These are phyloP conservation scores for Cosmopolites sordidus DNA, from an alignment of 2,888 invertebrate genomes.

Conservation along the genomic window DNA sequence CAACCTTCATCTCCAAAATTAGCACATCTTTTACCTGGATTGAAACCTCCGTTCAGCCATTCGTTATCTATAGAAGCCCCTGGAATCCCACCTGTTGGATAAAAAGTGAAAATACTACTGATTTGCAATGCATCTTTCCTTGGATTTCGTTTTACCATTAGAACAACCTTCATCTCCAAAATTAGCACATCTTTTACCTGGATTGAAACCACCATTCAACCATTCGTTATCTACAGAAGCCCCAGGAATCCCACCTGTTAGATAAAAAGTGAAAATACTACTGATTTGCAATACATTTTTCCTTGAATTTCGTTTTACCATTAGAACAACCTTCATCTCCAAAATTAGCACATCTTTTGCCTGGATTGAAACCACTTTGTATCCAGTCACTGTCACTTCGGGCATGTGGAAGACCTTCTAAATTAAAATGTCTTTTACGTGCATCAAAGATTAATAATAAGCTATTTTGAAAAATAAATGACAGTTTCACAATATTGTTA, in stretches of 20 bases:
- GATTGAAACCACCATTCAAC: slow-evolving; percentile 24
- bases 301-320: no score
- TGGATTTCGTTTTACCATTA: no score
- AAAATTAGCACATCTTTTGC: slow-evolving; percentile 43
- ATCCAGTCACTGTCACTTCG: slow-evolving; percentile 40
- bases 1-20: slow-evolving; percentile 52
- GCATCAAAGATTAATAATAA: no score
- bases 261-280: background rate
- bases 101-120: no score
- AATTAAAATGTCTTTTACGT: no score
- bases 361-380: slow-evolving; percentile 28
- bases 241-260: slow-evolving; percentile 27
- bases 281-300: no score
- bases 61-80: slow-evolving; percentile 31
- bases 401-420: slow-evolving; percentile 48
- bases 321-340: slow-evolving; percentile 53
- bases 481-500: no score
- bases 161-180: slow-evolving; percentile 51
- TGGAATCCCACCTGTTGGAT: slow-evolving; percentile 25
- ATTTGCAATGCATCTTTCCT: no score
- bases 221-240: slow-evolving; percentile 31
- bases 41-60: slow-evolving; percentile 28
- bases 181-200: slow-evolving; percentile 37
- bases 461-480: no score
- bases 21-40: slow-evolving; percentile 32